phyloP scores from a whole-genome alignment of 2,113 vertebrate species.

The Nyctibius bracteatus region DNA sequence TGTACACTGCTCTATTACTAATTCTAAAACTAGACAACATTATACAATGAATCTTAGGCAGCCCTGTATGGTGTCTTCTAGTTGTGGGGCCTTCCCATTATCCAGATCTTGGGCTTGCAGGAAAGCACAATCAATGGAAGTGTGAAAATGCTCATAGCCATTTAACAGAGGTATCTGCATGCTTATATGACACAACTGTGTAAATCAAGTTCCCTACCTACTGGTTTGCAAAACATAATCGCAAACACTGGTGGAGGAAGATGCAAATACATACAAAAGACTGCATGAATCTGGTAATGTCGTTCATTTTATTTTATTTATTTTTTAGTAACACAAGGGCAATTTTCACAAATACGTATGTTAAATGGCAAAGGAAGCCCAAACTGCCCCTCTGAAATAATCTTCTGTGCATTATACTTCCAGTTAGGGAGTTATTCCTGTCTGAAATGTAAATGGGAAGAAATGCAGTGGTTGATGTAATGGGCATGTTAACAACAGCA shows the following conservation, averaged over 20 bases:
- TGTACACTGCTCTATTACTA: neutral
- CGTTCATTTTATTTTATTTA: neutral
- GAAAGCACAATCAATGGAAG: neutral
- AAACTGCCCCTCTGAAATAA: neutral
- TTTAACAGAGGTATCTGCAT: neutral
- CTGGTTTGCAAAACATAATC: neutral
- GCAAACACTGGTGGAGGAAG: neutral
- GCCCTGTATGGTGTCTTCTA: neutral
- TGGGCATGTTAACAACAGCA: neutral
- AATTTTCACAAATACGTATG: neutral
- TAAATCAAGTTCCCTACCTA: neutral
- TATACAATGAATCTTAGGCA: neutral
- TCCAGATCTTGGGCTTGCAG: neutral
- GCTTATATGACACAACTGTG: neutral
- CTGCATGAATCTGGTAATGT: neutral
- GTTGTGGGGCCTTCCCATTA: neutral
- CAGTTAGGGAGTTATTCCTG: neutral
- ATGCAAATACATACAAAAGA: neutral
- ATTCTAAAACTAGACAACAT: neutral
- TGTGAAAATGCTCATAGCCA: neutral
- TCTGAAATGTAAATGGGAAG: neutral
- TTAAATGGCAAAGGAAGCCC: neutral
- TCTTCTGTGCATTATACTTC: neutral
- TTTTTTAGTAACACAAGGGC: neutral
- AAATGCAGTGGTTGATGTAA: neutral